phyloP scores from a whole-genome alignment of 2,797 vertebrate genomes.

The Nyctibius grandis region DNA sequence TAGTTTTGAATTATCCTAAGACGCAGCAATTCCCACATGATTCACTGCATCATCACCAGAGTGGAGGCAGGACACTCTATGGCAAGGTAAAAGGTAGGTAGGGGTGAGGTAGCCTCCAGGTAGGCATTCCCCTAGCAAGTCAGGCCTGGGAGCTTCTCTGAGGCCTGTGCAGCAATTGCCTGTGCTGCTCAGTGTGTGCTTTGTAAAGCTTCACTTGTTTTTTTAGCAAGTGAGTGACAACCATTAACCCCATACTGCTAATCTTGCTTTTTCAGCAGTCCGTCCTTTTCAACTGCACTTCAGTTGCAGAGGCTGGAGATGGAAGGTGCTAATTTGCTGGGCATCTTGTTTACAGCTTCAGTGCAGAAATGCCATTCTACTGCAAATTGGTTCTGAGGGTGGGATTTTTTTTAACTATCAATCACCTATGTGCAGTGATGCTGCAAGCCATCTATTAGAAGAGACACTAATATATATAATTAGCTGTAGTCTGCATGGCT shows the following conservation, averaged over 20 bases:
- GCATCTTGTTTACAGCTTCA: neutral
- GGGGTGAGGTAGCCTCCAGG: neutral
- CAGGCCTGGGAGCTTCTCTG: neutral
- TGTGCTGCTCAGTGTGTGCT: neutral
- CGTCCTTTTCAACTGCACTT: neutral
- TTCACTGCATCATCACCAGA: neutral
- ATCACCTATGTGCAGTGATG: neutral
- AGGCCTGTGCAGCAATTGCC: neutral
- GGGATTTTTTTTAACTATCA: neutral
- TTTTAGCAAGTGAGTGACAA: neutral
- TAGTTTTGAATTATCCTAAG: neutral
- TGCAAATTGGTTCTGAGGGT: neutral
- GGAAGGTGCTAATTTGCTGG: conserved; percentile 4
- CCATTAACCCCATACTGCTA: neutral
- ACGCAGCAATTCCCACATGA: neutral
- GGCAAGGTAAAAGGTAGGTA: neutral
- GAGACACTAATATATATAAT: neutral
- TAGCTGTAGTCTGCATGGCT: neutral
- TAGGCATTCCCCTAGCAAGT: neutral
- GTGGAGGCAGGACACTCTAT: neutral
- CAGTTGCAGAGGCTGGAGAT: neutral
- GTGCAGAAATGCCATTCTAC: neutral
- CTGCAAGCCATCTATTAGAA: neutral
- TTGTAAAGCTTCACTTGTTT: neutral
- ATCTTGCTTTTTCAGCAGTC: neutral